These are phyloP conservation scores for Wiebesia pumilae DNA, from an alignment of 1,140 invertebrate species.

Conservation along the genomic window DNA sequence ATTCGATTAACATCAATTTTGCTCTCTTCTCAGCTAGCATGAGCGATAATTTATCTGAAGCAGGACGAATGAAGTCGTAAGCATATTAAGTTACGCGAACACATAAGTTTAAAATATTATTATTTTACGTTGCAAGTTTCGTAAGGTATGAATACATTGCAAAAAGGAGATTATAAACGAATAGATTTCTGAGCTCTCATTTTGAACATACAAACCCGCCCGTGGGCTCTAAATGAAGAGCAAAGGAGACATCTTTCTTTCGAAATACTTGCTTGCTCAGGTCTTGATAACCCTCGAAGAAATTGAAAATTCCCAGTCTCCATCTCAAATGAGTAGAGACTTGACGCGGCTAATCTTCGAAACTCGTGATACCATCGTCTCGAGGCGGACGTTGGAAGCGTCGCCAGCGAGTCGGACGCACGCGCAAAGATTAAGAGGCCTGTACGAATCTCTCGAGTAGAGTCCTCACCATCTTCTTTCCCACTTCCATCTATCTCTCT, in stretches of 20 bases:
- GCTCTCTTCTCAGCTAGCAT: not conserved
- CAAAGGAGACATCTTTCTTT: no score
- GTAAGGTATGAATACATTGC: not conserved
- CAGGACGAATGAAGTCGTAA: not conserved
- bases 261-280: not conserved
- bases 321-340: no score
- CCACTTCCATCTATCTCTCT: not conserved
- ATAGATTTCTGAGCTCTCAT: not conserved
- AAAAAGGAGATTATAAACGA: not conserved
- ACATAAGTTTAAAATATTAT: not conserved
- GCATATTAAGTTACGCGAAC: not conserved
- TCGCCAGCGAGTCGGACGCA: no score
- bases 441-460: not conserved
- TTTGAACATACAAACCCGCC: not conserved
- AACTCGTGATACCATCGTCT: no score
- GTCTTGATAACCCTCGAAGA: not conserved
- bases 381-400: no score
- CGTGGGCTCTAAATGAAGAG: not conserved
- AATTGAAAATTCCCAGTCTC: not conserved
- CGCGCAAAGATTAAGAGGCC: not conserved
- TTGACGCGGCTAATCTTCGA: no score
- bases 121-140: not conserved
- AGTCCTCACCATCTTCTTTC: not conserved
- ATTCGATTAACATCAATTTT: slow-evolving; percentile 6
- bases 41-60: not conserved